Evolutionary conservation across 1,140 invertebrate genomes (phyloP).

Genomic region (Tetranychus cinnabarinus): DNA sequence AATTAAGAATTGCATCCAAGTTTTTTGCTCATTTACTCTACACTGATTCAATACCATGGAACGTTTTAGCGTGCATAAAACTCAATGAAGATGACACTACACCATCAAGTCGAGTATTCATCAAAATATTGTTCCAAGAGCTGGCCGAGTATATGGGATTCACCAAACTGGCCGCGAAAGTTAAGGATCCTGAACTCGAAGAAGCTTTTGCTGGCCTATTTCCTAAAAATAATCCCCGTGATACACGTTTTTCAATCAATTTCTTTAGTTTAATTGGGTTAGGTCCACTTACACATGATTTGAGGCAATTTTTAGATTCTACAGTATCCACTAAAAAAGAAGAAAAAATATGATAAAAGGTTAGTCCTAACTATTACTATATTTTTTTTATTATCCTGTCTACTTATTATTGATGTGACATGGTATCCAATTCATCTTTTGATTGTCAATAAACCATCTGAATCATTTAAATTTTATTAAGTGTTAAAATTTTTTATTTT

Average conservation of each 20-base stretch:
- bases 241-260: conserved; percentile 94
- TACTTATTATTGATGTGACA: too few relatives aligned
- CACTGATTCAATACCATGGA: conserved; percentile 76
- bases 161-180: conserved; percentile 59
- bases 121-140: conserved; percentile 92
- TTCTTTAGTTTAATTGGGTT: conserved; percentile 97
- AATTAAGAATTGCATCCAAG: conserved; percentile 89
- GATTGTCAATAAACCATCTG: too few relatives aligned
- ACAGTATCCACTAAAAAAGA: too few relatives aligned
- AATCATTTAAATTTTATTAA: too few relatives aligned
- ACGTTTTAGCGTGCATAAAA: conserved; percentile 66
- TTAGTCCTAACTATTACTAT: too few relatives aligned
- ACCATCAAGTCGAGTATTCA: conserved; percentile 86
- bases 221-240: conserved; percentile 80
- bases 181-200: conserved; percentile 68
- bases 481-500: too few relatives aligned
- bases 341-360: too few relatives aligned
- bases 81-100: conserved; percentile 93
- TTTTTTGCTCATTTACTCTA: conserved; percentile 90
- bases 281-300: conserved; percentile 52
- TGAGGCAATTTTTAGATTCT: neutral
- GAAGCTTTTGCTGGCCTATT: conserved; percentile 74
- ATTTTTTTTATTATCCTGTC: too few relatives aligned
- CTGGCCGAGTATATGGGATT: conserved; percentile 87
- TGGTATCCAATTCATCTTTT: too few relatives aligned